Base-by-base conservation (phyloP, 2,797 vertebrate species). In the Enteromius thamalakanensis region DNA sequence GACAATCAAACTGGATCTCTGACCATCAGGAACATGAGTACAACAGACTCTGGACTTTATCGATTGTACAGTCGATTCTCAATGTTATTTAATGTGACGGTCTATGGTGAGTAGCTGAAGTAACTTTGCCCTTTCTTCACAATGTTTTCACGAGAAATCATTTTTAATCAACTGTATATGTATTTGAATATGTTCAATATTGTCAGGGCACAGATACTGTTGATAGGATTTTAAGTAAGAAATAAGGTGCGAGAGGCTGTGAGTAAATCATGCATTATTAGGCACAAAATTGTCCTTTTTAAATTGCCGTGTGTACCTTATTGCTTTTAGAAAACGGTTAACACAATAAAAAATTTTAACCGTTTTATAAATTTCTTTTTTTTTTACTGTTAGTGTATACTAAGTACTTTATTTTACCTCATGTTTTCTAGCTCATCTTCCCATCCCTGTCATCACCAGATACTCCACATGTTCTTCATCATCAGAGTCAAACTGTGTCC, bases 61-160 rank as follows among this genome's bases (percentile, higher is more conserved):
- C n/a, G 1, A 17, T 0, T 42, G 1, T 0, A 0, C 0, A 0
- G 19, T n/a, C 0, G 0, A 12, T 5, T 21, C 0, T 2, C 0
- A 6, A 11, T 12, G 23, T 42, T 0, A 7, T 69, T 69, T n/a
- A 69, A 8, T 69, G 40, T 70, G 26, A 70, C 40, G 0, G 40
- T 70, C 14, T 17, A 70, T 0, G 6, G 68, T 70, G n/a, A 47
- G 40, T 15, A 70, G 67, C 0, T 23, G 0, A n/a, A 23, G 23
- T 23, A 7, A 1, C 7, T 7, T 0, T 34, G 64, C 21, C 19
- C 17, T 21, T 37, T 65, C 8, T 19, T 10, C 17, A 37, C 4
- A 6, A 23, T 42, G 6, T 42, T 14, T 69, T 3, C 3, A 69
- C n/a, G 8, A 70, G 8, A 7, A 15, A 26, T 15, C 0, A 17